These are phyloP conservation scores for Eretmochelys imbricata DNA, from an alignment of 2,113 vertebrate species.

Conservation along the genomic window DNA sequence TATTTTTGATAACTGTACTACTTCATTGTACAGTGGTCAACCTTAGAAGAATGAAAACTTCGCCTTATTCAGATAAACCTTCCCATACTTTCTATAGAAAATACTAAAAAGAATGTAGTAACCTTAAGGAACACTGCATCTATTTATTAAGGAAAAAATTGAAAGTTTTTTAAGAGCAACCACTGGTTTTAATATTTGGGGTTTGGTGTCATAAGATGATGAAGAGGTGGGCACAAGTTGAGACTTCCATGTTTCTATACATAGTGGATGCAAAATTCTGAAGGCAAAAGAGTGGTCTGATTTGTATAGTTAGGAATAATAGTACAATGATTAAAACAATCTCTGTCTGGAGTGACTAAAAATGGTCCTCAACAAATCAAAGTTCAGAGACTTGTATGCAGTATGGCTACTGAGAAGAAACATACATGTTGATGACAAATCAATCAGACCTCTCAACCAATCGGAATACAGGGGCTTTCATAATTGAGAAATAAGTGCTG, in stretches of 20 bases:
- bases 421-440: not conserved
- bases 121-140: not conserved
- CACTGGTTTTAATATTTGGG: not conserved
- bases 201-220: not conserved
- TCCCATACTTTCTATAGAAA: not conserved
- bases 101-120: not conserved
- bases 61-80: not conserved
- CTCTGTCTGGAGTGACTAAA: constrained; percentile 10
- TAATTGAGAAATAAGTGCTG: not conserved
- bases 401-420: not conserved
- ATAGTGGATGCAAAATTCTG: not conserved
- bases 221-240: not conserved
- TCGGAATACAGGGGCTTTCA: not conserved
- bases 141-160: not conserved
- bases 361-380: not conserved
- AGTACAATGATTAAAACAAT: not conserved
- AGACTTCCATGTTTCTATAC: not conserved
- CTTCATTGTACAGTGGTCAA: not conserved
- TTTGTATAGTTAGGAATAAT: not conserved
- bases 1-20: not conserved
- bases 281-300: not conserved
- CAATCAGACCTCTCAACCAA: not conserved
- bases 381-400: not conserved
- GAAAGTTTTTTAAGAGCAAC: not conserved
- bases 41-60: not conserved